Evolutionary conservation across 1,140 invertebrate genomes (phyloP).

Genomic region (Sipha flava): DNA sequence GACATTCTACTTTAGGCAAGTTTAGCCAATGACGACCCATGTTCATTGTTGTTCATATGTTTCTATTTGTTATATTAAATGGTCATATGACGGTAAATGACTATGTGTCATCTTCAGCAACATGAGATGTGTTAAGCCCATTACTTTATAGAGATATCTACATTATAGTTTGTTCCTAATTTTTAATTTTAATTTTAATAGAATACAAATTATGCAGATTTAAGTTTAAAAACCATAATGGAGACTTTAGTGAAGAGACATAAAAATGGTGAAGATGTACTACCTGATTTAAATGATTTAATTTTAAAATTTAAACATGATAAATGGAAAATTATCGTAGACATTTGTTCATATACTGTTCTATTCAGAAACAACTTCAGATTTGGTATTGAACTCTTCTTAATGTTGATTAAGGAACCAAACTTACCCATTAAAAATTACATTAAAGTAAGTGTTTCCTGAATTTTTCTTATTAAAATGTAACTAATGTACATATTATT

Average conservation of each 20-base stretch:
- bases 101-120: no score
- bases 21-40: no score
- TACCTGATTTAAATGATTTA: neutral
- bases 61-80: no score
- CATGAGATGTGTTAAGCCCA: no score
- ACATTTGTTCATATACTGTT: constrained; percentile 18
- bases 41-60: no score
- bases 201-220: neutral
- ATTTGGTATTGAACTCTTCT: neutral
- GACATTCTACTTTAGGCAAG: no score
- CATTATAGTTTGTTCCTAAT: no score
- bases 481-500: no score
- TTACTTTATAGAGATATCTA: no score
- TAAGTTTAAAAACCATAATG: neutral
- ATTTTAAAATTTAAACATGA: neutral
- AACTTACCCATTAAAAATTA: neutral
- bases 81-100: no score
- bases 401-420: neutral
- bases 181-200: no score
- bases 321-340: neutral
- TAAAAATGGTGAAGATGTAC: neutral
- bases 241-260: neutral
- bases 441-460: neutral
- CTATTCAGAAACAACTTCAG: constrained; percentile 1
- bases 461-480: neutral